These are phyloP conservation scores for Gobio gobio DNA, from an alignment of 2,113 vertebrate genomes.

Conservation along the genomic window DNA sequence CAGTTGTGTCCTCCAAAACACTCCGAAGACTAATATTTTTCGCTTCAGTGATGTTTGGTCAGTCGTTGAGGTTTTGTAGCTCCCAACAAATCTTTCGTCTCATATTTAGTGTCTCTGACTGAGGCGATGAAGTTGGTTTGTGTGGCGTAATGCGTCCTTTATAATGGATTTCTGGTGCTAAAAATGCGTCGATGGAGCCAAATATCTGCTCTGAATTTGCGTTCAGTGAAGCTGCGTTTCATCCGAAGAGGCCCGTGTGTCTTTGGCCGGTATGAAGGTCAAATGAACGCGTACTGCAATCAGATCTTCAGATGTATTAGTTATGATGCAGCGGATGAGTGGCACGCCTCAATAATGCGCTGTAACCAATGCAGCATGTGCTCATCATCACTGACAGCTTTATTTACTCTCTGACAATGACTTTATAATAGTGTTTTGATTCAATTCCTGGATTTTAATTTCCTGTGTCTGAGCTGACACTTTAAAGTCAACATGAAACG, in stretches of 20 bases:
- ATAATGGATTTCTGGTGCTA: background rate
- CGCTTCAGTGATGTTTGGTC: background rate
- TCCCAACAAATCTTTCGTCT: background rate
- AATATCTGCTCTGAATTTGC: slow-evolving; percentile 8
- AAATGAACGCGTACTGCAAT: background rate
- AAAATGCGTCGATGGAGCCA: background rate
- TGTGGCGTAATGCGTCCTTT: background rate
- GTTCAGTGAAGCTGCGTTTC: no score
- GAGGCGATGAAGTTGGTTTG: background rate
- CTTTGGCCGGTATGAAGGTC: background rate
- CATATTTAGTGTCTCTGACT: background rate
- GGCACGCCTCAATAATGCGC: background rate
- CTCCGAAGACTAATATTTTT: no score
- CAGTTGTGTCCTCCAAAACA: no score
- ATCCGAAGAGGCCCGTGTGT: background rate
- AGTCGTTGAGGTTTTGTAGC: background rate
- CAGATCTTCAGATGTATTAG: background rate
- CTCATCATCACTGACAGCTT: slow-evolving; percentile 3
- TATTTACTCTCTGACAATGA: background rate
- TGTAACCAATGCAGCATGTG: background rate
- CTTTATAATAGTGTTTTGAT: background rate
- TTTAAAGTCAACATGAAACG: background rate
- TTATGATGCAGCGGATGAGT: background rate
- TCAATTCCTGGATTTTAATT: background rate
- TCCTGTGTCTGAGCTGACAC: background rate